Conservation (phyloP, 2,888 invertebrate species). For the Spicauda simplicius region DNA sequence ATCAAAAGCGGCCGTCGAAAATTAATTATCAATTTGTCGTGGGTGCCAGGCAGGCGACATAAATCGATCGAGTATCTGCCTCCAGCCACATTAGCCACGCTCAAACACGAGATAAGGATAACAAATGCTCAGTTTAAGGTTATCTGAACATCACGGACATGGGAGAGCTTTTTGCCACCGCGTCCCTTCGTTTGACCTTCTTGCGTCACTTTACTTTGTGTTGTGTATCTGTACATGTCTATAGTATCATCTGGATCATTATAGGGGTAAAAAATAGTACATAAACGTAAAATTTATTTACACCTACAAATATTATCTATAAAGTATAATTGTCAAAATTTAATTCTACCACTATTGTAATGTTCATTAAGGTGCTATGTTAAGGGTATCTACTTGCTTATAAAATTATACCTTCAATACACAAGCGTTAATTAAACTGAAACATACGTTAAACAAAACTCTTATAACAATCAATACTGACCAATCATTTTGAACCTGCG, state of each 20-base stretch:
- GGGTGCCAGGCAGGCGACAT: slow-evolving; percentile 80
- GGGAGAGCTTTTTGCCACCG: slow-evolving; percentile 84
- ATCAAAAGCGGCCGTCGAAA: slow-evolving; percentile 78
- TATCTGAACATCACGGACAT: slow-evolving; percentile 83
- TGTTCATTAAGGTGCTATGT: too few species aligned
- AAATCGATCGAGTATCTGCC: slow-evolving; percentile 82
- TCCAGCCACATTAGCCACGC: slow-evolving; percentile 82
- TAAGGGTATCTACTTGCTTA: too few species aligned
- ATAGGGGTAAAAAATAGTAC: not conserved
- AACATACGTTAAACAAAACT: too few species aligned
- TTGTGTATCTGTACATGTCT: slow-evolving; percentile 2
- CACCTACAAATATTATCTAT: too few species aligned
- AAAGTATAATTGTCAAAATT: too few species aligned
- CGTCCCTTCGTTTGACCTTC: slow-evolving; percentile 70
- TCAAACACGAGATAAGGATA: slow-evolving; percentile 80
- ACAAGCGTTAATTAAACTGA: too few species aligned
- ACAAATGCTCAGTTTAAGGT: slow-evolving; percentile 84
- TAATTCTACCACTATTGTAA: too few species aligned
- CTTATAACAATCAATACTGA: too few species aligned
- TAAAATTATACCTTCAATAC: too few species aligned
- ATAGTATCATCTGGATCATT: not conserved
- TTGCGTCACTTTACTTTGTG: slow-evolving; percentile 53
- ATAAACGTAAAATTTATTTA: too few species aligned
- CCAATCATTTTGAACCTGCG: too few species aligned
- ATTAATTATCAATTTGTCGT: slow-evolving; percentile 85